Evolutionary conservation across 1,140 invertebrate species (phyloP).

Genomic region (Papilio dardanus): DNA sequence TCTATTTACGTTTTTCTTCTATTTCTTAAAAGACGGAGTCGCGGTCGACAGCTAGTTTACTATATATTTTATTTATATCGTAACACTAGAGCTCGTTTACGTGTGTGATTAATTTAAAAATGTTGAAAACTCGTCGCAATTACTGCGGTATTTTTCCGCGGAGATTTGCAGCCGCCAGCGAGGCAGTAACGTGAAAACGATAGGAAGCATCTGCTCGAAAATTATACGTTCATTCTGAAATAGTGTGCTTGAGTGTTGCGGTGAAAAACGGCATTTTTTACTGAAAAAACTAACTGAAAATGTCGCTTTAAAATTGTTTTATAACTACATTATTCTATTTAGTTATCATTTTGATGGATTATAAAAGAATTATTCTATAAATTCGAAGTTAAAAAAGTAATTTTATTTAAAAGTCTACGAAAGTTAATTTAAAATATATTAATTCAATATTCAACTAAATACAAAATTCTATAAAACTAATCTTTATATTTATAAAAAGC

Average conservation of each 20-base stretch:
- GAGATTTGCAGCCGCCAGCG: not conserved
- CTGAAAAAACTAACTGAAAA: slow-evolving; percentile 1
- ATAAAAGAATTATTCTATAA: not conserved
- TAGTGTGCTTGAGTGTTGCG: slow-evolving; percentile 17
- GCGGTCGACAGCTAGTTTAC: no score
- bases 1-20: no score
- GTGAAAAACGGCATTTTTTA: slow-evolving; percentile 16
- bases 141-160: not conserved
- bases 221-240: slow-evolving; percentile 22
- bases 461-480: not conserved
- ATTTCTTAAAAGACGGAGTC: no score
- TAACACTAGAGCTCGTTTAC: not conserved
- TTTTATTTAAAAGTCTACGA: no score
- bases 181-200: slow-evolving; percentile 13
- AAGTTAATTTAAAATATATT: not conserved
- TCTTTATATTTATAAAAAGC: not conserved
- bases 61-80: no score
- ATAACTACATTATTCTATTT: not conserved
- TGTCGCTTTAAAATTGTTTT: slow-evolving; percentile 2
- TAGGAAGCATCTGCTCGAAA: slow-evolving; percentile 14
- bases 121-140: not conserved
- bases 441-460: not conserved
- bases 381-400: no score
- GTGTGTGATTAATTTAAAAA: not conserved
- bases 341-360: not conserved